Percentiles rank a stretch among this genome's conserved stretches.
Evolutionary conservation across 1,140 invertebrate genomes (phyloP).

Genomic region (Rhopalosiphum maidis): DNA sequence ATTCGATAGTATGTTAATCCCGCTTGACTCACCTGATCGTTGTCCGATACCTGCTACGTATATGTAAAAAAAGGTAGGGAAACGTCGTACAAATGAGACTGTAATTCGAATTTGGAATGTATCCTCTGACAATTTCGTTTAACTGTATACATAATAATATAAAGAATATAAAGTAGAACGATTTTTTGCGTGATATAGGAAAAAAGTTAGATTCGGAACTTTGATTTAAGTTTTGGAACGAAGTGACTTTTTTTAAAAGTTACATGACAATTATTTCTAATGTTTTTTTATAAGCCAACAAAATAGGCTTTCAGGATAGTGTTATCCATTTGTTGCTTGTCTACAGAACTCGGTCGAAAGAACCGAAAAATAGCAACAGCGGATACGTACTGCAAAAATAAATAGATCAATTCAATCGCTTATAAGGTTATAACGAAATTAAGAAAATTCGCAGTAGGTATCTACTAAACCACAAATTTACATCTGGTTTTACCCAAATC

Average conservation of each 20-base stretch:
- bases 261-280: neutral
- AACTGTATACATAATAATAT: neutral
- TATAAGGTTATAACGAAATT: neutral
- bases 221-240: neutral
- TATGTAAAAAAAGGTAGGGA: no score
- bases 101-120: neutral
- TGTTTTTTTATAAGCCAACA: neutral
- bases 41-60: no score
- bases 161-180: neutral
- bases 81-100: neutral
- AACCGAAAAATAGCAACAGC: neutral
- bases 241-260: neutral
- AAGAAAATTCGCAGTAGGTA: neutral
- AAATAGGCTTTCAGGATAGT: neutral
- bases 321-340: neutral
- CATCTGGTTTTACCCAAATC: neutral
- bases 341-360: neutral
- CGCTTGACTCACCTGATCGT: no score
- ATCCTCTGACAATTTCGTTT: neutral
- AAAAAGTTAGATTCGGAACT: neutral
- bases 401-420: neutral
- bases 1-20: neutral
- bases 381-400: neutral
- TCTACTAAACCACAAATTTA: neutral
- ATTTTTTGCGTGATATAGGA: neutral